Base-by-base conservation (phyloP, 1,140 invertebrate genomes). In the Holcopasites calliopsidis region DNA sequence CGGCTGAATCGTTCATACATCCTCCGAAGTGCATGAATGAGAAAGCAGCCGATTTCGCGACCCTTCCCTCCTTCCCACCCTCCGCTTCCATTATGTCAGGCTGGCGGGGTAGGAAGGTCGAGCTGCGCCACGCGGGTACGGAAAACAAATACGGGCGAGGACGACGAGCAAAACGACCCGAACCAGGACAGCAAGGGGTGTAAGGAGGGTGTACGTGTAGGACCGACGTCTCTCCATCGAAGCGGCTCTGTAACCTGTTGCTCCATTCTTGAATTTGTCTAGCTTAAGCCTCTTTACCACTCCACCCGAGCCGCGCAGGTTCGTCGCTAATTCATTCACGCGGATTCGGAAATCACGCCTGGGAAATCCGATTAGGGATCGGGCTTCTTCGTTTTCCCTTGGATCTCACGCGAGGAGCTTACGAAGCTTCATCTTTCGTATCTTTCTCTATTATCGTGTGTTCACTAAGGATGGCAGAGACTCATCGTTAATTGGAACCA, bases 241-340 rank as follows among this genome's bases (percentile, higher is more conserved):
- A 60, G 47, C 49, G 44, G 49, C 42, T 77, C 73, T 83, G 77
- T 86, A 86, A 86, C 84, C 84, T 86, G 84, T 86, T 86, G 84
- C 84, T 80, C 77, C 77, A 61, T 85, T 78, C 75, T 85, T 85
- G 79, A 78, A 86, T 85, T 85, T 79, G 80, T 79, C 80, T 78
- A 78, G 72, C 74, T 82, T 78, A 84, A 82, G 71, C 79, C 70
- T 79, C 66, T 76, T 72, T 80, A 42, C 68, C 49, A 31, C 52
- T 8, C 49, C 58, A 47, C 5, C n/a, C 35, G 28, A 16, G 60
- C 21, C 49, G 49, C 69, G 72, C 74, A 80, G 82, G 61, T 68
- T 76, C 66, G 21, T 84, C 77, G 72, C 61, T 83, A 84, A 83
- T 84, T 80, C 66, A 83, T 80, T 70, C 72, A n/a, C 55, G 33